Evolutionary conservation across 2,888 invertebrate genomes (phyloP), one percentile per base, ranked within the genome.

Genomic region (Protonemura montana): DNA sequence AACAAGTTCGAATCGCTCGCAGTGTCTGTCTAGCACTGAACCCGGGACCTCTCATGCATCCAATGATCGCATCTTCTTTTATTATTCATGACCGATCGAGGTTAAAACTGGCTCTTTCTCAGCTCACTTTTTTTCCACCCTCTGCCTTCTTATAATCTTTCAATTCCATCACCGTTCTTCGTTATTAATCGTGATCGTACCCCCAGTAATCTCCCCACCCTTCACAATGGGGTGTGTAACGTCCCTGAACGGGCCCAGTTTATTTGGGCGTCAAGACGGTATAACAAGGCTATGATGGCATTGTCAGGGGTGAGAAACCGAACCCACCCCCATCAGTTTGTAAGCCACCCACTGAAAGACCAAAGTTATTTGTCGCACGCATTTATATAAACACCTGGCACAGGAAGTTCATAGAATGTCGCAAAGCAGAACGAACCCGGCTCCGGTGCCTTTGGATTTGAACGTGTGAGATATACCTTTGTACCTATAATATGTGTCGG

Each of bases 381-480:
- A 59, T 59, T 59, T 59, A 59, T n/a, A n/a, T 59, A 59, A 59
- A 59, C 59, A 59, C 59, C 59, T 59, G 59, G 59, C 59, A 59
- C 59, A 59, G 59, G 59, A 59, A 59, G 59, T 59, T 2, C 59
- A 59, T 59, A 59, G 59, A 59, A 59, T 59, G 59, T 59, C 59
- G 59, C 59, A 10, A 21, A 59, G 59, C 59, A 59, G 59, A 59
- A 59, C 59, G 1, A 59, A 59, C 7, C 1, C 59, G n/a, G n/a
- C n/a, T n/a, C 59, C 59, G 59, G 21, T 13, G 59, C 59, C 21
- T 16, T 59, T 59, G 59, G 59, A 59, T 59, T 10, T 59, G 59
- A 10, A 35, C 16, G 21, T 59, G 59, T 21, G 21, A 7, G 59
- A 21, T 10, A 59, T 59, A 21, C 59, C 16, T 59, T 59, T 13